Evolutionary conservation across 2,888 invertebrate genomes (phyloP), one percentile per base, ranked within the genome.

Genomic region (Apeira syringaria): DNA sequence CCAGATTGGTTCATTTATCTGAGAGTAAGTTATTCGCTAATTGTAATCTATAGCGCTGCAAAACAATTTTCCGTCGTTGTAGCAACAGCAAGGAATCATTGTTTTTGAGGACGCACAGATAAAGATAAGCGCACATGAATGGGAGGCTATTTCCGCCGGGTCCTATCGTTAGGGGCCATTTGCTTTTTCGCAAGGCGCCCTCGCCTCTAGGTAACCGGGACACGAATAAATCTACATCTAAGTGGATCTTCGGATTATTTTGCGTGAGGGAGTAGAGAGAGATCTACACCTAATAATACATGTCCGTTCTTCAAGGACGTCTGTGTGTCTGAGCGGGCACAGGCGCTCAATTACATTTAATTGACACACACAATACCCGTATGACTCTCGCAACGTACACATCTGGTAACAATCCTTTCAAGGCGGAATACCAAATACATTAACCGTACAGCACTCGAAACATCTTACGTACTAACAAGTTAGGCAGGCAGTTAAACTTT

Each of bases 91-190:
- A 54, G 50, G 50, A 51, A 59, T 59, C 62, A 66, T 64, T 68
- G 69, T 70, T 69, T 61, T 63, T 61, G 52, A 56, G 47, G 59
- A 53, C 49, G 47, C 44, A 40, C 35, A 31, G 42, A 41, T 31
- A 47, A 39, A 58, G 53, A 62, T 58, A 68, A 63, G 59, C 61
- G 59, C 54, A 53, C 54, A 60, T 63, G 64, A 68, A 73, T 68
- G 59, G 61, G 53, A 4, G 53, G 63, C 59, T 62, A 64, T 67
- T 68, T 64, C 64, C 65, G 68, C 57, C 53, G 59, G 58, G 31
- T 54, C 53, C 58, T 50, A 50, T 44, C 47, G 50, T 37, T 41
- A 45, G 41, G 46, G 59, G 50, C 34, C 45, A 45, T 45, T 45
- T 38, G 39, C 61, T 64, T 55, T 66, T 72, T 68, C 64, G 61